Evolutionary conservation across 2,113 vertebrate species (phyloP).

Genomic region (Lamprologus tigripictilis): DNA sequence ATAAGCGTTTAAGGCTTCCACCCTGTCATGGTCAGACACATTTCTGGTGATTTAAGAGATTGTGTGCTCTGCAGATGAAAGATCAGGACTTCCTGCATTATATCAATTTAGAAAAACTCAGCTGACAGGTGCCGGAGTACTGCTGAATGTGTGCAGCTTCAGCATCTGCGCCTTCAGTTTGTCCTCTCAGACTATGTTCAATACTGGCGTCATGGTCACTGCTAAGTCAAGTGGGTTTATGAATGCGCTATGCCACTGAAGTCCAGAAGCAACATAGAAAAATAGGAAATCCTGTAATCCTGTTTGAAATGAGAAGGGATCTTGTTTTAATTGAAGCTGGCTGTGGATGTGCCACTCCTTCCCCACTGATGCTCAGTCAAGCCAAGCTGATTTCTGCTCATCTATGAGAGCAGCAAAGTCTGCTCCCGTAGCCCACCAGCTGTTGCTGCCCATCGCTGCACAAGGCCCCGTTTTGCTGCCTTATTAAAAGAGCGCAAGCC

Average conservation of each 20-base stretch:
- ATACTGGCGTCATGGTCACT: background rate
- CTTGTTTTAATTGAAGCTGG: constrained; percentile 50
- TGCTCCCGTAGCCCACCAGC: background rate
- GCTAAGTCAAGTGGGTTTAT: background rate
- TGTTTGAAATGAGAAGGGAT: constrained; percentile 36
- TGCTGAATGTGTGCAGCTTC: background rate
- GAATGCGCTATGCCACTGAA: constrained; percentile 13
- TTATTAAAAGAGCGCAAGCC: constrained; percentile 39
- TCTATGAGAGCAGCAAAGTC: background rate
- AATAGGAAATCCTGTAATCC: constrained; percentile 56
- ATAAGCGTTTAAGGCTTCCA: background rate
- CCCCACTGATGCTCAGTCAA: constrained; percentile 15
- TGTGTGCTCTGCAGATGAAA: constrained; percentile 15
- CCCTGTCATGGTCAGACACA: background rate
- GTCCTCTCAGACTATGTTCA: background rate
- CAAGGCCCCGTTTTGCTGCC: constrained; percentile 47
- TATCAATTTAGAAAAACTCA: background rate
- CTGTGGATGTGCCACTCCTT: background rate
- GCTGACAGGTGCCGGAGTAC: background rate
- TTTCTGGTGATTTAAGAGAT: background rate
- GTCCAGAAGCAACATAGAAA: background rate
- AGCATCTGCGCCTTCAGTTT: background rate
- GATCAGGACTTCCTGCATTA: background rate
- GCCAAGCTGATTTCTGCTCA: constrained; percentile 9
- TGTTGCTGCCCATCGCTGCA: constrained; percentile 21